Base-by-base conservation (phyloP, 2,888 invertebrate genomes). In the Entomobrya proxima region DNA sequence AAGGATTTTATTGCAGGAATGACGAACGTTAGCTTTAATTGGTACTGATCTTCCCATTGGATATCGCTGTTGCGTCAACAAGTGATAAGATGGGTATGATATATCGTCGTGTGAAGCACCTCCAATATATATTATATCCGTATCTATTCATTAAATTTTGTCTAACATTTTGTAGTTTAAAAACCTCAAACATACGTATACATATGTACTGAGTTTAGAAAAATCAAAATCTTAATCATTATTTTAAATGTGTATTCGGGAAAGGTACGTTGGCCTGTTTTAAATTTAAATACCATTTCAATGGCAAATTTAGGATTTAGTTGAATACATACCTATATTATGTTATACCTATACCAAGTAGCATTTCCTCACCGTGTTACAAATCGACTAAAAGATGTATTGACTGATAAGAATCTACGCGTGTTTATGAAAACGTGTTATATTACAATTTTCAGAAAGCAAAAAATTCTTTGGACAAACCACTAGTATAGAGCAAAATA, bases 31-130 rank as follows among this genome's bases (percentile, higher is more conserved):
- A 64, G 9, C 4, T 69, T 37, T 40, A 18, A 37, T 24, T 40
- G 37, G 37, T 4, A 44, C 30, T 74, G 37, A 44, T 69, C 24
- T 69, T 69, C 69, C 13, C 37, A 69, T 44, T 69, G 11, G 44
- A 44, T 74, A 37, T 35, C 37, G 6, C 21, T 44, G 77, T n/a
- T 61, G 40, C 64, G 47, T 78, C 78, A 78, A 47, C 78, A 44
- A 64, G 18, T 47, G 78, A 64, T 44, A 64, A 44, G 64, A 32
- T 78, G 18, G 32, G 64, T 64, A 37, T 78, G 78, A 47, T 32
- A 64, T n/a, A 47, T 61, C 6, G 40, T 24, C 44, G 13, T 21
- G 4, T 21, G 21, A 1, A 15, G 44, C 1, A 4, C 44, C 24
- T 24, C 2, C 15, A n/a, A 11, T 40, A 40, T 40, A 40, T 11